phyloP scores from a whole-genome alignment of 2,888 invertebrate genomes.

The Eupithecia centaureata region DNA sequence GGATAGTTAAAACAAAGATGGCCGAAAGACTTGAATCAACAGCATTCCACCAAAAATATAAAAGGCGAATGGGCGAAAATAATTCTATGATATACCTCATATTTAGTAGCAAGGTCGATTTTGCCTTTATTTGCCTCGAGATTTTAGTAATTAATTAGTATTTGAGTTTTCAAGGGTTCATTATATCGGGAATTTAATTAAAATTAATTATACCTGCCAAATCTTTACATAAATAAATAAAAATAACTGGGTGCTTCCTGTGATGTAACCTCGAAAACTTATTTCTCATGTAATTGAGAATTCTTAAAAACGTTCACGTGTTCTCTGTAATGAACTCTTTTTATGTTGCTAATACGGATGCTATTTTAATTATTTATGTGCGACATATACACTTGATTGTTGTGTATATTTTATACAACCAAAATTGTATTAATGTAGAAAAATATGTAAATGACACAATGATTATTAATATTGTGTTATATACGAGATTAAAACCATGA shows the following conservation, averaged over 20 bases:
- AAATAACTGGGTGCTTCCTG: neutral
- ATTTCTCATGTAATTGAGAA: neutral
- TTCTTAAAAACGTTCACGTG: neutral
- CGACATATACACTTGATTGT: conserved; percentile 9
- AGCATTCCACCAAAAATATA: conserved; percentile 61
- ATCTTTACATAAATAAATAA: neutral
- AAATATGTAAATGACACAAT: neutral
- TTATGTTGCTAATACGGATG: conserved; percentile 17
- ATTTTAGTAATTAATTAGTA: conserved; percentile 47
- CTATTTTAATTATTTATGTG: conserved; percentile 18
- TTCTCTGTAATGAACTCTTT: conserved; percentile 5
- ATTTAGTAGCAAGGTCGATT: conserved; percentile 69
- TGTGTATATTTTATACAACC: conserved; percentile 15
- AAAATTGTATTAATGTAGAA: conserved; percentile 3
- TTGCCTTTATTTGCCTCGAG: conserved; percentile 50
- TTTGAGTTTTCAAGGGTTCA: conserved; percentile 19
- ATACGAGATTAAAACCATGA: neutral
- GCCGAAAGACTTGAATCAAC: conserved; percentile 40
- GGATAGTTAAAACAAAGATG: conserved; percentile 28
- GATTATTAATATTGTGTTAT: neutral
- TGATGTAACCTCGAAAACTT: neutral
- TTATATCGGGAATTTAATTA: neutral
- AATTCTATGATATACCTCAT: conserved; percentile 75
- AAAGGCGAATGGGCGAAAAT: conserved; percentile 45
- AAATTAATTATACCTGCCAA: neutral